Base-by-base conservation (phyloP, 2,888 invertebrate genomes). In the Phania funesta region DNA sequence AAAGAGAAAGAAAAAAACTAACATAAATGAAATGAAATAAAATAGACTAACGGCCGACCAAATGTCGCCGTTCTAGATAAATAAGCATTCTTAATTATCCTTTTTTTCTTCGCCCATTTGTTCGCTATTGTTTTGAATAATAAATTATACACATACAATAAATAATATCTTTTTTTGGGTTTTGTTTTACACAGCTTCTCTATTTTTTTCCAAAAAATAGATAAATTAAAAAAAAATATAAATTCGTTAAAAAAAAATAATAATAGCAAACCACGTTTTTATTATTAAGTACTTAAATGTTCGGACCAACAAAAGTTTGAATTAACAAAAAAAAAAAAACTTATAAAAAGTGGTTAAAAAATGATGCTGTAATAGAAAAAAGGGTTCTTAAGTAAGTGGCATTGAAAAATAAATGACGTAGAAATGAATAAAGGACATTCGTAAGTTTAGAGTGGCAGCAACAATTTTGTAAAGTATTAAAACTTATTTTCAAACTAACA, bases 81-180 rank as follows among this genome's bases (percentile, higher is more conserved):
- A 88, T 89, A 88, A 89, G 89, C 88, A 88, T 87, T 86, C 89
- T 89, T 89, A 89, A 88, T 88, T 88, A 89, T 88, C 89, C 89
- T 87, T 88, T 62, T 64, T 70, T 62, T 56, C 11, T 29, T 29
- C 60, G 29, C 60, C 62, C 38, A 58, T 65, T 58, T 32, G 35
- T 44, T 9, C 32, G n/a, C 38, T 20, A 56, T 64, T 78, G 73
- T 62, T 82, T 74, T 70, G 70, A 70, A 78, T 60, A 41, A 77
- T 48, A 77, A 82, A 74, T 78, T 74, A 70, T 77, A 74, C 65
- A n/a, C n/a, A n/a, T n/a, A n/a, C n/a, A n/a, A 73, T 68, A 74
- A 62, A 73, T 67, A 75, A 67, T 67, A 50, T 52, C n/a, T 52
- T n/a, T 56, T 65, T 62, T 73, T 68, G 20, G 38, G 13, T 29